Evolutionary conservation across 2,888 invertebrate species (phyloP).

Genomic region (Pharmacophagus antenor): DNA sequence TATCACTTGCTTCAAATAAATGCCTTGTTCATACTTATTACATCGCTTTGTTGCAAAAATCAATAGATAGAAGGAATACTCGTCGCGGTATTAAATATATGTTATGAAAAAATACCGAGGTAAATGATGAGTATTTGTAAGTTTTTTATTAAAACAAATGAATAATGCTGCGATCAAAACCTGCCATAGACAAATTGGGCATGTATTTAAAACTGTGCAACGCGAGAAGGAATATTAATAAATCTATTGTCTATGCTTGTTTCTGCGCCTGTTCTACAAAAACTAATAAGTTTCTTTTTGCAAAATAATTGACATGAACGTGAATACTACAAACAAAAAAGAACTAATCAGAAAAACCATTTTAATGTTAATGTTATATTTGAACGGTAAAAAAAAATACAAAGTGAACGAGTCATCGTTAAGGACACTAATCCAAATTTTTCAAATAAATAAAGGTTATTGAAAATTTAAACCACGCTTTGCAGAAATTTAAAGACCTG

Average conservation of each 20-base stretch:
- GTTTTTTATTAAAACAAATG: neutral
- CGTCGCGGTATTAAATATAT: neutral
- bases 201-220: conserved; percentile 19
- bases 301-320: conserved; percentile 6
- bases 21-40: no score
- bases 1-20: no score
- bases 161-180: conserved; percentile 21
- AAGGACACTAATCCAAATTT: neutral
- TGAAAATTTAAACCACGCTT: no score
- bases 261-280: conserved; percentile 15
- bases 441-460: neutral
- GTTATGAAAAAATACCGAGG: neutral
- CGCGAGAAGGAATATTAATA: conserved; percentile 15
- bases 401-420: neutral
- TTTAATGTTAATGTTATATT: conserved; percentile 2
- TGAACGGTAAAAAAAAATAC: neutral
- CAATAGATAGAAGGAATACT: neutral
- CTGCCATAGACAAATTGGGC: conserved; percentile 26
- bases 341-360: neutral
- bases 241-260: conserved; percentile 15
- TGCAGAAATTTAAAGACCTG: no score
- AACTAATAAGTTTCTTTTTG: conserved; percentile 14
- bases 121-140: conserved; percentile 3
- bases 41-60: neutral
- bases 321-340: neutral